These are phyloP conservation scores for Thryonomys swinderianus DNA, from an alignment of 2,113 vertebrate species.

Conservation along the genomic window DNA sequence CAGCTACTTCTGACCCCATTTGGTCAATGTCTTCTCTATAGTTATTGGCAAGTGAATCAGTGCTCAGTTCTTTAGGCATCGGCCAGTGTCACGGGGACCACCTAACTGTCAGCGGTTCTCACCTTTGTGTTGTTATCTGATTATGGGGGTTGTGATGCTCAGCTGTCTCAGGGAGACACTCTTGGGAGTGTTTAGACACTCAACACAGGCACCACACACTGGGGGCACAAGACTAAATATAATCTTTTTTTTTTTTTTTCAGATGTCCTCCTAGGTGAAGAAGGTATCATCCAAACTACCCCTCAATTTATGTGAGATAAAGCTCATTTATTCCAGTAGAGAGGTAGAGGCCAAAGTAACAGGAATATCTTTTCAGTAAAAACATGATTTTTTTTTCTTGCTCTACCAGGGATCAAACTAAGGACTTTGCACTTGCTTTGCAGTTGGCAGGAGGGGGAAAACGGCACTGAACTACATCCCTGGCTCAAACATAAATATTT, in stretches of 20 bases:
- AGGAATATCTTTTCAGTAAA: neutral
- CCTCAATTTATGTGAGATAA: neutral
- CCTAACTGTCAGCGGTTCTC: neutral
- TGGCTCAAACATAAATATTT: too few species aligned
- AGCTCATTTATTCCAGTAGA: neutral
- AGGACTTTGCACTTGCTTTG: too few species aligned
- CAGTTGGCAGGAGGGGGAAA: too few species aligned
- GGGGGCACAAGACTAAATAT: neutral
- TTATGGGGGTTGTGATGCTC: neutral
- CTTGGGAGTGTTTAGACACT: neutral
- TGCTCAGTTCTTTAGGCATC: neutral
- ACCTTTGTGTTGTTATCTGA: neutral
- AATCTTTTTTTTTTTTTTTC: neutral
- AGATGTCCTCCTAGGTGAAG: neutral
- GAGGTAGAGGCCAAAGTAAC: neutral
- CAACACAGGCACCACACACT: neutral
- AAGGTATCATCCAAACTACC: neutral
- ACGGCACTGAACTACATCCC: too few species aligned
- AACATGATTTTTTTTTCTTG: neutral
- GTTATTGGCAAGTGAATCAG: neutral
- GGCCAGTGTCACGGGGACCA: neutral
- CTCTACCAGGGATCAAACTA: too few species aligned
- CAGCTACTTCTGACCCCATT: neutral
- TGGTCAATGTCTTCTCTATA: neutral
- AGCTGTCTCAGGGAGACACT: neutral